Evolutionary conservation across 2,113 vertebrate genomes (phyloP), one percentile per base, ranked within the genome.

Genomic region (Chroicocephalus ridibundus): DNA sequence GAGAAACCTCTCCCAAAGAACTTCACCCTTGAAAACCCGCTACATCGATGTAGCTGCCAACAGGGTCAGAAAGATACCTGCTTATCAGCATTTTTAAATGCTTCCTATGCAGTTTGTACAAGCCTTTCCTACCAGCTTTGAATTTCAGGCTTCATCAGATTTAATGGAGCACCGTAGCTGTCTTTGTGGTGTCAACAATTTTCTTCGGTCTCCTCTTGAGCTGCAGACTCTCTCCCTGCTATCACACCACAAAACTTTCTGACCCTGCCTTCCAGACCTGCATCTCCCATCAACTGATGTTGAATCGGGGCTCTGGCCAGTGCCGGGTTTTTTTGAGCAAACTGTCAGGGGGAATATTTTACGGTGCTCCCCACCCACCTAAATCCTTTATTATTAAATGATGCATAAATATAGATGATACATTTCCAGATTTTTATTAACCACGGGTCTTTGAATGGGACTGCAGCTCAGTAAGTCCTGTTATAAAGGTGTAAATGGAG

Each of bases 61-160:
- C 3, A 54, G 46, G 19, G 31, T 60, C 8, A 1, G 49, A 79
- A 75, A 46, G 21, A 58, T 58, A 64, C n/a, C 55, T 69, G 46
- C 36, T 93, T 65, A 80, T 64, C 91, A 82, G 87, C 66, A 62
- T 51, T 91, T 90, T 85, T 6, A 93, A 95, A 72, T 47, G 70
- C 78, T 89, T 94, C 25, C 57, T 54, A 2, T 72, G 86, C 66
- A 91, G 61, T 94, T 97, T 82, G 27, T 11, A 71, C 36, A 21
- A 82, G 44, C 44, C 52, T 85, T 81, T 64, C 61, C 22, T 14
- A 58, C 22, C 36, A 80, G 74, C 77, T 94, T 91, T 82, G 81
- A 85, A 87, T 92, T 95, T 96, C 95, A 96, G 55, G 74, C 81
- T 91, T 89, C 91, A 72, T 85, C 44, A 76, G 83, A 46, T 82